Percentiles rank a stretch among this genome's conserved stretches.
phyloP scores from a whole-genome alignment of 2,888 invertebrate genomes.

The Melolontha melolontha region DNA sequence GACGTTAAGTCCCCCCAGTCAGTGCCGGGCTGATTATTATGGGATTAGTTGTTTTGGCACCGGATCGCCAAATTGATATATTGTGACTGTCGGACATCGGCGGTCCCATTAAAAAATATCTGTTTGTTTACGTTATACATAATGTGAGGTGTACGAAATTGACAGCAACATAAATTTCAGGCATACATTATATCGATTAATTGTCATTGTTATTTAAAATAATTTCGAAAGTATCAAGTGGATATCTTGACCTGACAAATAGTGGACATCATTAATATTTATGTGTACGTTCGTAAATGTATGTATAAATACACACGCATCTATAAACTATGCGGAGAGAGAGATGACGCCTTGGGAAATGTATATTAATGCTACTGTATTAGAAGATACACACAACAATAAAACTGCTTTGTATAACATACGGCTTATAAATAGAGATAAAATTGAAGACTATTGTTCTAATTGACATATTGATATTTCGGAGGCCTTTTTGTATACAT shows the following conservation, averaged over 20 bases:
- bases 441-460: slow-evolving; percentile 29
- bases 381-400: neutral
- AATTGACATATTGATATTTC: slow-evolving; percentile 31
- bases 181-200: slow-evolving; percentile 30
- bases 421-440: slow-evolving; percentile 1
- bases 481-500: neutral
- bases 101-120: slow-evolving; percentile 28
- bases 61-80: slow-evolving; percentile 33
- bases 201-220: slow-evolving; percentile 35
- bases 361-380: slow-evolving; percentile 27
- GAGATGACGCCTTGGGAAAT: neutral
- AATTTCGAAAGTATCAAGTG: slow-evolving; percentile 30
- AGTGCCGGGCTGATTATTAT: slow-evolving; percentile 18
- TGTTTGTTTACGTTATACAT: slow-evolving; percentile 22
- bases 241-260: slow-evolving; percentile 35
- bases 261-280: slow-evolving; percentile 33
- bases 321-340: no score
- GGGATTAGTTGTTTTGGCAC: slow-evolving; percentile 36
- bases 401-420: neutral
- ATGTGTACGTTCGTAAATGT: slow-evolving; percentile 3
- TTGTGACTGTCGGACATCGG: slow-evolving; percentile 29
- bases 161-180: slow-evolving; percentile 31
- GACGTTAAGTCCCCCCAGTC: slow-evolving; percentile 18
- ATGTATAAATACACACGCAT: neutral
- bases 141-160: slow-evolving; percentile 23